Conservation (phyloP, 2,888 invertebrate genomes). For the Sinhomidia bicolor region DNA sequence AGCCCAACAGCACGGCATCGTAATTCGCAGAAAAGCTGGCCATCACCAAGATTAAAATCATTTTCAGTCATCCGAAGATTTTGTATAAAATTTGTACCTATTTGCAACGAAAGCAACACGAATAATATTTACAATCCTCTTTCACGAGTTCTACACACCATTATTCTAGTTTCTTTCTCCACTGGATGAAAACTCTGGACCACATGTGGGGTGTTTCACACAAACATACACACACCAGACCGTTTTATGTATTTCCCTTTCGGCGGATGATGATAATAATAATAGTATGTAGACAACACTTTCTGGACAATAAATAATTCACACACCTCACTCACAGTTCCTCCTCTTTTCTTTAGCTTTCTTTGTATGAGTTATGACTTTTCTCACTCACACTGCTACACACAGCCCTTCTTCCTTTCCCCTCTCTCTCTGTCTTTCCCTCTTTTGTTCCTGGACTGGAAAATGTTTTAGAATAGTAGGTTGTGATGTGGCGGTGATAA, state of each 20-base stretch:
- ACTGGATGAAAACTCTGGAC: neutral
- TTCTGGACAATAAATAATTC: conserved; percentile 71
- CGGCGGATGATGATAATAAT: neutral
- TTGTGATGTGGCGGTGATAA: conserved; percentile 47
- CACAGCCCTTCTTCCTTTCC: conserved; percentile 46
- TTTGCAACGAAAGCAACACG: neutral
- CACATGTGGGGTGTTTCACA: conserved; percentile 41
- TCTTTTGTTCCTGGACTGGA: neutral
- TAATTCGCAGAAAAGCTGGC: too few relatives aligned
- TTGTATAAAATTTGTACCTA: neutral
- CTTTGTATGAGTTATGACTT: conserved; percentile 70
- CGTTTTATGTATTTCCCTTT: conserved; percentile 31
- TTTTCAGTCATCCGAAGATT: too few relatives aligned
- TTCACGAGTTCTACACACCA: neutral
- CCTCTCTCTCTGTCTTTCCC: neutral
- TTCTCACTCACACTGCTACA: conserved; percentile 33
- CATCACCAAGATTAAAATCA: neutral
- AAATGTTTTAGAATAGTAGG: neutral
- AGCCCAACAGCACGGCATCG: too few relatives aligned
- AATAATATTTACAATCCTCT: neutral
- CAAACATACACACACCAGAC: neutral
- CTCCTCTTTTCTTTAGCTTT: conserved; percentile 51
- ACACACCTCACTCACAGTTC: conserved; percentile 59
- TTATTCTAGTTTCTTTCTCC: neutral
- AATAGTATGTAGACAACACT: conserved; percentile 50